Conservation (phyloP, 1,140 invertebrate species). For the Drosophila littoralis region DNA sequence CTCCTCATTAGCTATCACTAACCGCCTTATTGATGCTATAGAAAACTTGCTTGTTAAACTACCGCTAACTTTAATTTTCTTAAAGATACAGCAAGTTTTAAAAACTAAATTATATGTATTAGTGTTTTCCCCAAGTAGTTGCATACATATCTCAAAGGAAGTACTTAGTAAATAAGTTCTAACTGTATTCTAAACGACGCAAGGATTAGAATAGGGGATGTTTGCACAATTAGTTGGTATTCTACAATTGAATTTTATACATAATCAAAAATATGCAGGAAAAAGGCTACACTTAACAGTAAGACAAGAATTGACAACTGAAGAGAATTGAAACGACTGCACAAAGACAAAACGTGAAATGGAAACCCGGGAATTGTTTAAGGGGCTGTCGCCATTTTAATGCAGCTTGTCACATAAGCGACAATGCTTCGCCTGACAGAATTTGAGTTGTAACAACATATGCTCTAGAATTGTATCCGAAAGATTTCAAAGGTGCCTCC, state of each 20-base stretch:
- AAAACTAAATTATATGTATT: too few species aligned
- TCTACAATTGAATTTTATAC: too few species aligned
- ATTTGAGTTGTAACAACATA: conserved; percentile 34
- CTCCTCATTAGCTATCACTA: too few species aligned
- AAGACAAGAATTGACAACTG: neutral
- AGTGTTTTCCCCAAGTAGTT: too few species aligned
- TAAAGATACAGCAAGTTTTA: too few species aligned
- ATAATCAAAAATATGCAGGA: too few species aligned
- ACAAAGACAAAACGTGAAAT: neutral
- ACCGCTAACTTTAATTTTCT: neutral
- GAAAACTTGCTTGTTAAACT: too few species aligned
- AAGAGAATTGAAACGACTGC: neutral
- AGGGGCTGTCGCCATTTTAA: conserved; percentile 62
- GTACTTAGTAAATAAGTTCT: too few species aligned
- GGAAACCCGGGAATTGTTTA: conserved; percentile 11
- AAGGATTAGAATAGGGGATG: too few species aligned
- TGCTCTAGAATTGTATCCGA: conserved; percentile 42
- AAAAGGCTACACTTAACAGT: neutral
- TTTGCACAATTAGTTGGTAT: neutral
- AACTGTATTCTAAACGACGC: too few species aligned
- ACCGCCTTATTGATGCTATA: too few species aligned
- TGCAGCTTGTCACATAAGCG: conserved; percentile 5
- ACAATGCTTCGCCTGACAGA: neutral
- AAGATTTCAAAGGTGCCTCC: conserved; percentile 37
- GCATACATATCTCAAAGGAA: too few species aligned